Evolutionary conservation across 1,140 invertebrate species (phyloP).

Genomic region (Heterodera carotae): DNA sequence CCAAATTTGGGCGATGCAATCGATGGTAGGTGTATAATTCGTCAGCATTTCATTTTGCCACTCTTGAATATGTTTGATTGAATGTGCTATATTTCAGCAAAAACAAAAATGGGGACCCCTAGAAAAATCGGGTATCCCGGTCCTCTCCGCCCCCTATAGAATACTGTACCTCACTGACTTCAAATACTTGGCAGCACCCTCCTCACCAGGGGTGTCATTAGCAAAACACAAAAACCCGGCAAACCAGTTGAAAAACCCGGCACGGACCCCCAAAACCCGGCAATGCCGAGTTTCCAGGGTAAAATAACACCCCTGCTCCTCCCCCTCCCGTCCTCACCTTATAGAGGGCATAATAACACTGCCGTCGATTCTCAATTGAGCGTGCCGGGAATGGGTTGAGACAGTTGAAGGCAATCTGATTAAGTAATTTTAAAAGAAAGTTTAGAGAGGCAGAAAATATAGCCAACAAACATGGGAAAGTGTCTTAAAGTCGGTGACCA

Average conservation of each 20-base stretch:
- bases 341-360: slow-evolving; percentile 66
- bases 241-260: too few species aligned
- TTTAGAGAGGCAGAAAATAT: neutral
- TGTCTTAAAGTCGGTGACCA: slow-evolving; percentile 66
- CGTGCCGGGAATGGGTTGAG: slow-evolving; percentile 69
- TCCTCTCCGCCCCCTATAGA: slow-evolving; percentile 66
- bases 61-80: neutral
- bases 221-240: too few species aligned
- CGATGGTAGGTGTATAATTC: too few species aligned
- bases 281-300: too few species aligned
- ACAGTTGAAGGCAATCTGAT: slow-evolving; percentile 68
- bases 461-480: slow-evolving; percentile 51
- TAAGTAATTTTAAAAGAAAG: slow-evolving; percentile 30
- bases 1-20: too few species aligned
- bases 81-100: neutral
- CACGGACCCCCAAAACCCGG: too few species aligned
- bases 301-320: too few species aligned
- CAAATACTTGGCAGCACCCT: too few species aligned
- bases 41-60: slow-evolving; percentile 1
- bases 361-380: slow-evolving; percentile 65
- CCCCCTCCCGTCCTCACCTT: slow-evolving; percentile 65
- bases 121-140: too few species aligned
- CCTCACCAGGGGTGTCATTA: too few species aligned
- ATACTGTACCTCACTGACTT: too few species aligned
- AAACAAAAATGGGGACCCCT: neutral